Base-by-base conservation (phyloP, 2,888 invertebrate genomes). In the Lepidochrysops patricia region DNA sequence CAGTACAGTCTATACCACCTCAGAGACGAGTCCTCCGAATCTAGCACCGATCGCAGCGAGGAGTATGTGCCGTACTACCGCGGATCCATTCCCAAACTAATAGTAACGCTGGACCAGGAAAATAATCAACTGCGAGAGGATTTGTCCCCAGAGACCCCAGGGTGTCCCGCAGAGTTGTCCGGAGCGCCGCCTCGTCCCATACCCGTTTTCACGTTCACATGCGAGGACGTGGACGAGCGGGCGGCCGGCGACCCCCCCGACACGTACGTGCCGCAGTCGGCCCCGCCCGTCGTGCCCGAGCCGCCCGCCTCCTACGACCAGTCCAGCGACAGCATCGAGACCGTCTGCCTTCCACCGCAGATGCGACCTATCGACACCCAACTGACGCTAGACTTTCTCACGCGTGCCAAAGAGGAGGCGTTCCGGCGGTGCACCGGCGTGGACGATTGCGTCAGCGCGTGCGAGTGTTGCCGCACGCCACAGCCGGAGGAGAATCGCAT, bases 401-500 rank as follows among this genome's bases (percentile, higher is more conserved):
- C 73, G 5, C 72, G 77, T 19, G 67, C 71, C 26, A 71, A 71
- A 56, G 76, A 78, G 7, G 78, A 76, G 3, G 67, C 69, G 27
- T 79, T 77, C 62, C 69, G 79, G 56, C 75, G 87, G 29, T 82
- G 84, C 70, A 87, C 86, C 1, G 83, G 75, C 2, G 70, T 80
- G 9, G 80, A 81, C 62, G 87, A 88, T 59, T 89, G 88, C 66
- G 85, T 80, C 23, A 85, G 84, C 64, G 86, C 86, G 4, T 89
- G 88, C 66, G 87, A 86, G 34, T 89, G 88, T 63, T 89, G 88
- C 63, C 86, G 88, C 60, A 80, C 82, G 29, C 88, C 86, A 37
- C 87, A 86, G 61, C 88, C 88, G 0, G 88, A 89, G 62, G 62
- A 79, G 0, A 79, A 79, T 25, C 80, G 75, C 29, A 90, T 90